These are phyloP conservation scores for Rhinoraja longicauda DNA, from an alignment of 2,797 vertebrate genomes.

Conservation along the genomic window DNA sequence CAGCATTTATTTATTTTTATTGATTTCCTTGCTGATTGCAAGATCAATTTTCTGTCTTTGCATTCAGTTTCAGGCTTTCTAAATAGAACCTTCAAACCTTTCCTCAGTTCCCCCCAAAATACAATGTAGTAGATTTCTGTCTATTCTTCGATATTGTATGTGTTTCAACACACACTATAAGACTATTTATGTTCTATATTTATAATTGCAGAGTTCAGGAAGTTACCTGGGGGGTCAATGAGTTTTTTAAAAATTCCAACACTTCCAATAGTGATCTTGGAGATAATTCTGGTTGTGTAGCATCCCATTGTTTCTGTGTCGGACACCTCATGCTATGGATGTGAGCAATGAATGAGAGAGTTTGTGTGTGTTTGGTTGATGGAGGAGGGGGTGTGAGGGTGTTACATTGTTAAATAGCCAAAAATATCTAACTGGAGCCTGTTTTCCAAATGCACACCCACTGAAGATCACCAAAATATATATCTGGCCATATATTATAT, in stretches of 20 bases:
- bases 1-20: not conserved
- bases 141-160: not conserved
- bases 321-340: not conserved
- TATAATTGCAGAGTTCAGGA: not conserved
- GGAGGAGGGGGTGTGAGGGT: not conserved
- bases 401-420: not conserved
- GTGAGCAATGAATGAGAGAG: not conserved
- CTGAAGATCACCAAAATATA: not conserved
- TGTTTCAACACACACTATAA: not conserved
- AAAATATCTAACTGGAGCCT: not conserved
- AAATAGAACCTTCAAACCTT: not conserved
- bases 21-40: not conserved
- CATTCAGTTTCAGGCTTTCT: not conserved
- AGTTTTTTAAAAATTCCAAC: not conserved
- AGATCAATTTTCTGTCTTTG: not conserved
- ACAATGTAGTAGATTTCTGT: not conserved
- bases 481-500: not conserved
- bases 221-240: not conserved
- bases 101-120: not conserved
- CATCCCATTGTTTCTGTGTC: not conserved
- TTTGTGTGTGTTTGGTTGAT: no score
- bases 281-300: not conserved
- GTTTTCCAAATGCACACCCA: not conserved
- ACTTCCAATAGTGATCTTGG: not conserved
- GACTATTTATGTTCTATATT: not conserved